phyloP scores from a whole-genome alignment of 2,797 vertebrate genomes.

The Mus spretus region DNA sequence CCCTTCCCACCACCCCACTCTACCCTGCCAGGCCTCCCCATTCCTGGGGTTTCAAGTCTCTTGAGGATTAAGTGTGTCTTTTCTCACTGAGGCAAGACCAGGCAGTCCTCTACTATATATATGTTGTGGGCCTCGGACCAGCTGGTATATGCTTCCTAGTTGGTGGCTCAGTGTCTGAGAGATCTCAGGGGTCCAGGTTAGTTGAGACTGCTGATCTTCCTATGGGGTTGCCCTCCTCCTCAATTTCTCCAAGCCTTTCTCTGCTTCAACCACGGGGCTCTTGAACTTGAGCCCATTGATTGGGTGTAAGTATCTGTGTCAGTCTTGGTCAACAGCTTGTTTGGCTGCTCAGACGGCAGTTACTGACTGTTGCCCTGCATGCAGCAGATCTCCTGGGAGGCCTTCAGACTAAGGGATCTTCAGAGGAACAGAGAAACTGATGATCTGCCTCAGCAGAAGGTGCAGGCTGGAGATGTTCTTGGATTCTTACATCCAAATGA shows the following conservation, averaged over 20 bases:
- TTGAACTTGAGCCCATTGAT: neutral
- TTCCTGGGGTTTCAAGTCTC: neutral
- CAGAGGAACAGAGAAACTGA: neutral
- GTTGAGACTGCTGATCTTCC: neutral
- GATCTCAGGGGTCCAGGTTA: neutral
- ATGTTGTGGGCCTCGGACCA: neutral
- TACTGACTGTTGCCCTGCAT: neutral
- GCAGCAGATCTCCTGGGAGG: neutral
- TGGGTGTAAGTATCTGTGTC: neutral
- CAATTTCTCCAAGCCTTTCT: neutral
- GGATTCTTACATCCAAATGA: constrained; percentile 32
- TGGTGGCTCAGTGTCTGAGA: neutral
- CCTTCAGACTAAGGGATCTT: neutral
- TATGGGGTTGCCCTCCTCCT: neutral
- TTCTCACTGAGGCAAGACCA: neutral
- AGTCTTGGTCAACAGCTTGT: neutral
- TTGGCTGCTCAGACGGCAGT: neutral
- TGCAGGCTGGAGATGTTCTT: neutral
- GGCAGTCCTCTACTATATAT: neutral
- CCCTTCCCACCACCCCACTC: neutral
- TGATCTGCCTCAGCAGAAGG: neutral
- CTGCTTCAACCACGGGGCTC: neutral
- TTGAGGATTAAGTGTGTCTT: neutral
- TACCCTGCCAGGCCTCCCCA: neutral
- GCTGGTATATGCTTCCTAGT: neutral